Evolutionary conservation across 2,888 invertebrate genomes (phyloP).

Genomic region (Apamea epomidion): DNA sequence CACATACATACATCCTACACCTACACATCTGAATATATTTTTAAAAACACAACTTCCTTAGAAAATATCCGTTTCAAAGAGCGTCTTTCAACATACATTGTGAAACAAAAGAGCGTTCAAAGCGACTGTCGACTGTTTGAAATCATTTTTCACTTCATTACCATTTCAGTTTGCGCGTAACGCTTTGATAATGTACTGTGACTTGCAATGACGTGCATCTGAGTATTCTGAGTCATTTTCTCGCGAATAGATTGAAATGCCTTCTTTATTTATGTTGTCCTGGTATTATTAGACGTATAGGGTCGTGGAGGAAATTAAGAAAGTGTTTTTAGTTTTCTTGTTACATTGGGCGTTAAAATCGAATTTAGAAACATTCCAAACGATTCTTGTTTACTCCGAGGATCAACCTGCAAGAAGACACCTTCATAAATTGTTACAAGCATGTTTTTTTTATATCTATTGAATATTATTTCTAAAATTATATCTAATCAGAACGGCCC

Average conservation of each 20-base stretch:
- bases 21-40: slow-evolving; percentile 40
- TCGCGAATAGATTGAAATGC: slow-evolving; percentile 55
- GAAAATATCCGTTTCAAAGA: slow-evolving; percentile 68
- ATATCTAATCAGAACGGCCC: not conserved
- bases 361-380: not conserved
- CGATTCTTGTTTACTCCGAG: not conserved
- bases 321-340: not conserved
- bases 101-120: slow-evolving; percentile 61
- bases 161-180: slow-evolving; percentile 70
- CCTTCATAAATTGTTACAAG: not conserved
- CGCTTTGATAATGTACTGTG: slow-evolving; percentile 71
- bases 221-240: slow-evolving; percentile 58
- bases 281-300: slow-evolving; percentile 21
- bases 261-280: slow-evolving; percentile 48
- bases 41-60: slow-evolving; percentile 54
- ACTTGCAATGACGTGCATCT: slow-evolving; percentile 64
- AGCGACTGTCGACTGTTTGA: slow-evolving; percentile 67
- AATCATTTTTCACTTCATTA: slow-evolving; percentile 80
- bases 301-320: not conserved
- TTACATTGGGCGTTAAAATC: not conserved
- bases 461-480: no score
- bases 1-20: slow-evolving; percentile 9
- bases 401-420: not conserved
- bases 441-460: not conserved
- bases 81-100: slow-evolving; percentile 63